A percentile compares a stretch with the other conserved stretches of the same genome.
phyloP scores from a whole-genome alignment of 2,113 vertebrate genomes.

The Alosa alosa region DNA sequence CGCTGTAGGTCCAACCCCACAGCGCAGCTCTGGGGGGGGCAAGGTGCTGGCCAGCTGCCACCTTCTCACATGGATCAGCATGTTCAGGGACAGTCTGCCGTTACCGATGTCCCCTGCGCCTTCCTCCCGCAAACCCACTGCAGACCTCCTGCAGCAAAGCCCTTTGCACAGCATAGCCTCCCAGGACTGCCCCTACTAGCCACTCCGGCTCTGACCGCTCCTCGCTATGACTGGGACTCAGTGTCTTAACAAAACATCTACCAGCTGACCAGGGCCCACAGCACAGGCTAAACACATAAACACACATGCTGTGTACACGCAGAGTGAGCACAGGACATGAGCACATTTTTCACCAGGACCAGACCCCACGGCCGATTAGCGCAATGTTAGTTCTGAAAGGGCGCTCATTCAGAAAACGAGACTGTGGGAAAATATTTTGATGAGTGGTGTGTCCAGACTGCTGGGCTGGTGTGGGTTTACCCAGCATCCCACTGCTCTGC shows the following conservation, averaged over 20 bases:
- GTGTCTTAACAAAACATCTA: neutral
- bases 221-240: neutral
- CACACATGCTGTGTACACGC: neutral
- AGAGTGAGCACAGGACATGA: neutral
- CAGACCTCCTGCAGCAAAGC: constrained; percentile 54
- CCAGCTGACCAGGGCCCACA: constrained; percentile 54
- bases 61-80: constrained; percentile 62
- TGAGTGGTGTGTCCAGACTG: constrained; percentile 31
- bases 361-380: neutral
- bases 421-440: constrained; percentile 18
- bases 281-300: constrained; percentile 37
- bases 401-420: constrained; percentile 7
- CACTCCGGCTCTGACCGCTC: neutral
- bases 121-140: constrained; percentile 49
- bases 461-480: constrained; percentile 59
- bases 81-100: constrained; percentile 65
- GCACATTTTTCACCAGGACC: neutral
- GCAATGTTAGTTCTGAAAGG: neutral
- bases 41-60: constrained; percentile 50
- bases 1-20: neutral
- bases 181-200: neutral
- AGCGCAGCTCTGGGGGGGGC: neutral
- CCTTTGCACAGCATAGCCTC: constrained; percentile 28
- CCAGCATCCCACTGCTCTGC: constrained; percentile 47
- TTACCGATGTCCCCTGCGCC: constrained; percentile 46